Conservation (phyloP, 2,113 vertebrate genomes). For the Orientallactaga bullata region DNA sequence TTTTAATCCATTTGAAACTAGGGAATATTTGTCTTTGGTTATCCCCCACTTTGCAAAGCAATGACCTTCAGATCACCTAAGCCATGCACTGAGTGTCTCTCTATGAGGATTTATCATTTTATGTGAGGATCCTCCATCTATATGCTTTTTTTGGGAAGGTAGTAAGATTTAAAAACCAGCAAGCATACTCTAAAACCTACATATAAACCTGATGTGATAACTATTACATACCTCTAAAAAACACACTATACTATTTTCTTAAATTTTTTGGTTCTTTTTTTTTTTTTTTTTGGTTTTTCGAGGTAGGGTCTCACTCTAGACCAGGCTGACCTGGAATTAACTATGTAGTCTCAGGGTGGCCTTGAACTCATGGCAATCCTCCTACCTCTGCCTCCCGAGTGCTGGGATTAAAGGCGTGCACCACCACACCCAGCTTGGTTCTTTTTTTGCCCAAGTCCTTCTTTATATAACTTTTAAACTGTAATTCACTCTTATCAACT, state of each 20-base stretch:
- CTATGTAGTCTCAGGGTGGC: no score
- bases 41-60: background rate
- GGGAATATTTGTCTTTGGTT: background rate
- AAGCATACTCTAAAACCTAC: background rate
- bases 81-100: background rate
- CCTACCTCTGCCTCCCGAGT: no score
- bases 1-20: background rate
- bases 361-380: no score
- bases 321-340: no score
- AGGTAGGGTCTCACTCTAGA: no score
- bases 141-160: background rate
- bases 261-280: background rate
- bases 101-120: background rate
- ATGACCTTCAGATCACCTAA: background rate
- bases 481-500: background rate
- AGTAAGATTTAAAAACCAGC: constrained; percentile 5
- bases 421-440: no score
- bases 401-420: no score
- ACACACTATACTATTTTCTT: background rate
- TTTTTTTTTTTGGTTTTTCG: no score
- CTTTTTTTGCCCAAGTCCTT: no score
- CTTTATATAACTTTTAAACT: no score
- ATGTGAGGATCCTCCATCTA: background rate
- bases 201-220: background rate
- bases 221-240: background rate